Percentiles rank a stretch among this genome's conserved stretches.
These are phyloP conservation scores for Nothoprocta perdicaria DNA, from an alignment of 2,113 vertebrate species.

Conservation along the genomic window DNA sequence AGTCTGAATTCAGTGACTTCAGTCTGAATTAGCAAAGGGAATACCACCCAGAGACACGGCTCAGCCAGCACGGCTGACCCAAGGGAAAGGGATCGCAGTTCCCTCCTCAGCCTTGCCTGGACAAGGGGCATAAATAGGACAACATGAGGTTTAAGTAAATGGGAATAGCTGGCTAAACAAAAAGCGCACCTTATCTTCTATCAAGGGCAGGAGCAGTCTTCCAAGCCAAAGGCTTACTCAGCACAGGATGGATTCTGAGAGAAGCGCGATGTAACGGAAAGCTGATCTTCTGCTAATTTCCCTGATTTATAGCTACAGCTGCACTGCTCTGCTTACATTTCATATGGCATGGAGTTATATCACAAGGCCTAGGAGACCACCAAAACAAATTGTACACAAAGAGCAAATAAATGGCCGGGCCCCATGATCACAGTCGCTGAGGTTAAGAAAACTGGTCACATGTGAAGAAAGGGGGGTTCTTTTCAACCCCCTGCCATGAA, in stretches of 20 bases:
- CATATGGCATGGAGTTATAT: background rate
- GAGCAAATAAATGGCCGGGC: background rate
- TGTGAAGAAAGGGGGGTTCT: background rate
- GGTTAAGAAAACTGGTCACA: background rate
- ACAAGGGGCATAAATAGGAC: background rate
- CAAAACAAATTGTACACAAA: conserved; percentile 34
- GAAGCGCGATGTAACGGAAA: background rate
- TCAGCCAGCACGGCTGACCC: background rate
- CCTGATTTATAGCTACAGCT: background rate
- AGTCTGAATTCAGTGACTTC: conserved; percentile 66
- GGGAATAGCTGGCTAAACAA: background rate
- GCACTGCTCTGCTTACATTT: background rate
- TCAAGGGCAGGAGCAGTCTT: rapidly evolving
- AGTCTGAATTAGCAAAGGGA: conserved; percentile 63
- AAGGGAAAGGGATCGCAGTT: background rate
- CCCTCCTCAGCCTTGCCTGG: background rate
- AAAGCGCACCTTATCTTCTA: background rate
- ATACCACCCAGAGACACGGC: background rate
- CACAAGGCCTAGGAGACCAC: background rate
- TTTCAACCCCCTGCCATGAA: background rate
- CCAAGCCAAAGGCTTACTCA: background rate
- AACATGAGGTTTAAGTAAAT: rapidly evolving
- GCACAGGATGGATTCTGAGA: background rate
- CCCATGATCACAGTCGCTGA: background rate
- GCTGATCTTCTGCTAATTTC: background rate